Conservation (phyloP, 2,888 invertebrate species). For the Microdon myrmicae region DNA sequence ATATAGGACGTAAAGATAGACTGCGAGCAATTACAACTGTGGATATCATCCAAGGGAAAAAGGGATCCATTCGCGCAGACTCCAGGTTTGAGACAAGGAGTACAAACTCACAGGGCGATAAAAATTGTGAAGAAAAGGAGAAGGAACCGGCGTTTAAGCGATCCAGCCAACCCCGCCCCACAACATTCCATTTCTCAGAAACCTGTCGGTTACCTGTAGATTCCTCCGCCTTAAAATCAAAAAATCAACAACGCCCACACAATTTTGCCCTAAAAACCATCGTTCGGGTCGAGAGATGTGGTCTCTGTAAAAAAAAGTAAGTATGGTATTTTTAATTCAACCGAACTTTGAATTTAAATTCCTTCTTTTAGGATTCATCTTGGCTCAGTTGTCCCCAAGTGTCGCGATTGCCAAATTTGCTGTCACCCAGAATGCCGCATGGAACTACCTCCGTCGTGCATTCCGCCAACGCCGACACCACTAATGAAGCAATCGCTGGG, state of each 20-base stretch:
- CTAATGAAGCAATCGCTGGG: conserved; percentile 74
- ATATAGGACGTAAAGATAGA: conserved; percentile 71
- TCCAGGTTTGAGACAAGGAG: conserved; percentile 76
- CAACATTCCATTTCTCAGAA: conserved; percentile 45
- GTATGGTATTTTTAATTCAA: conserved; percentile 14
- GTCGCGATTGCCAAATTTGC: conserved; percentile 83
- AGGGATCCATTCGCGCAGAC: conserved; percentile 73
- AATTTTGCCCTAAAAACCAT: conserved; percentile 69
- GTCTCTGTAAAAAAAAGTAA: conserved; percentile 64
- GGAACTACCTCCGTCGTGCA: conserved; percentile 85
- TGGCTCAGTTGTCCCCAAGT: conserved; percentile 83
- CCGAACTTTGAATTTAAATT: conserved; percentile 20
- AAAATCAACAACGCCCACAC: conserved; percentile 65
- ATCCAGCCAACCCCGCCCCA: conserved; percentile 55
- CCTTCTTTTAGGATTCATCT: conserved; percentile 77
- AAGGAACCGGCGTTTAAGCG: conserved; percentile 57
- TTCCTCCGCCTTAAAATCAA: conserved; percentile 57
- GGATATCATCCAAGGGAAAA: conserved; percentile 73
- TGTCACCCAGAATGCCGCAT: conserved; percentile 88
- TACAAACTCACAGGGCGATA: conserved; percentile 24
- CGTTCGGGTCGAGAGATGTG: conserved; percentile 62
- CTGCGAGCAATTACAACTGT: conserved; percentile 81
- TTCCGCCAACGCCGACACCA: conserved; percentile 76
- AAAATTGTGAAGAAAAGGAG: background rate
- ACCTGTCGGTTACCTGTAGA: conserved; percentile 47